Conservation (phyloP, 2,797 vertebrate genomes). For the Chloroceryle inda region DNA sequence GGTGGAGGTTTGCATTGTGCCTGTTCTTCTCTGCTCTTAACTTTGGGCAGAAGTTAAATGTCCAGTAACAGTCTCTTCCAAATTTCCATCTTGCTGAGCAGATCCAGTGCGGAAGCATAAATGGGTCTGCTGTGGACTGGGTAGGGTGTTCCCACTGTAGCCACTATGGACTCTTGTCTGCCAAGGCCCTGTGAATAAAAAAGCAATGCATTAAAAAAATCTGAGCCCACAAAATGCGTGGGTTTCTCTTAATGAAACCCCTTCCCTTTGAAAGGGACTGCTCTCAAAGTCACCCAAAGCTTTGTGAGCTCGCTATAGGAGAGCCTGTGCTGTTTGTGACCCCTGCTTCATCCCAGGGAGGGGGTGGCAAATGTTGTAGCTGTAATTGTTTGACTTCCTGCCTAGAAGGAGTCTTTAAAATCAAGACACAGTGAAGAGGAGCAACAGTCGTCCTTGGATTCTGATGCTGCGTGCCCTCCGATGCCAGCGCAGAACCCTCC, state of each 20-base stretch:
- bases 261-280: not conserved
- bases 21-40: not conserved
- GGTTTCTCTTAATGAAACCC: not conserved
- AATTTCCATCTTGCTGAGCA: not conserved
- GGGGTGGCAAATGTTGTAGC: not conserved
- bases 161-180: rapidly evolving
- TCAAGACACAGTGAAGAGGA: constrained; percentile 46
- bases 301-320: not conserved
- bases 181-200: not conserved
- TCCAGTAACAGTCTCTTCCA: rapidly evolving
- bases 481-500: not conserved
- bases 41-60: not conserved
- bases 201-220: not conserved
- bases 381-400: constrained; percentile 43
- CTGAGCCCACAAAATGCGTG: not conserved
- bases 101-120: not conserved
- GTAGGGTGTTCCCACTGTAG: rapidly evolving
- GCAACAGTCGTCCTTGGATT: constrained; percentile 57
- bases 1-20: not conserved
- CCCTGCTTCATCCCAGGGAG: not conserved
- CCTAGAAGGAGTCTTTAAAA: constrained; percentile 82
- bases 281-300: constrained; percentile 38
- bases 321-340: not conserved
- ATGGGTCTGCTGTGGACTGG: not conserved
- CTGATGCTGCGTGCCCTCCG: constrained; percentile 14